phyloP scores from a whole-genome alignment of 2,797 vertebrate genomes.

The Sciurus carolinensis region DNA sequence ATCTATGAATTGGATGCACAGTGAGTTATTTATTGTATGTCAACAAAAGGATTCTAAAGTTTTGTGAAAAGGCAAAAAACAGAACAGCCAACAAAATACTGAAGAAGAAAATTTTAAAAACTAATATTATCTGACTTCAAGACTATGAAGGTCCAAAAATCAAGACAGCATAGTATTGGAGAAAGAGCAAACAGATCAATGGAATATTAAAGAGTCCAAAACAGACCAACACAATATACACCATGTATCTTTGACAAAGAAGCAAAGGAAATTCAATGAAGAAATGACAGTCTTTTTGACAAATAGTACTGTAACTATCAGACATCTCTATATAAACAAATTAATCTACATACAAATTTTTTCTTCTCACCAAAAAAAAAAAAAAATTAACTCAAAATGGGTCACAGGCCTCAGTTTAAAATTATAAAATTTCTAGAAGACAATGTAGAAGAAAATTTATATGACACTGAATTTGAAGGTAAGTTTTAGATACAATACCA shows the following conservation, averaged over 20 bases:
- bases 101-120: slow-evolving; percentile 28
- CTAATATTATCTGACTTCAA: not conserved
- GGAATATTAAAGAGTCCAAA: not conserved
- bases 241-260: slow-evolving; percentile 31
- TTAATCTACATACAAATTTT: not conserved
- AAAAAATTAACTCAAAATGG: not conserved
- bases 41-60: slow-evolving; percentile 17
- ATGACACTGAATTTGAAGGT: slow-evolving; percentile 22
- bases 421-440: slow-evolving; percentile 26
- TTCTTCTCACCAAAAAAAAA: slow-evolving; percentile 6
- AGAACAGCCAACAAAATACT: not conserved
- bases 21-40: not conserved
- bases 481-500: slow-evolving; percentile 22
- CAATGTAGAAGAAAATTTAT: slow-evolving; percentile 30
- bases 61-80: slow-evolving; percentile 30
- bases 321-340: not conserved
- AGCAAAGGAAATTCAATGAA: slow-evolving; percentile 1
- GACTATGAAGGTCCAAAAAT: not conserved
- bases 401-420: slow-evolving; percentile 45
- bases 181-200: not conserved
- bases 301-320: not conserved
- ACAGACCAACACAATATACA: not conserved
- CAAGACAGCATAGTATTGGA: not conserved
- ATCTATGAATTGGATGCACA: not conserved
- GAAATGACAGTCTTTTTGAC: slow-evolving; percentile 3